A percentile compares a stretch with the other conserved stretches of the same genome.
phyloP scores from a whole-genome alignment of 2,888 invertebrate species.

The Craniophora ligustri region DNA sequence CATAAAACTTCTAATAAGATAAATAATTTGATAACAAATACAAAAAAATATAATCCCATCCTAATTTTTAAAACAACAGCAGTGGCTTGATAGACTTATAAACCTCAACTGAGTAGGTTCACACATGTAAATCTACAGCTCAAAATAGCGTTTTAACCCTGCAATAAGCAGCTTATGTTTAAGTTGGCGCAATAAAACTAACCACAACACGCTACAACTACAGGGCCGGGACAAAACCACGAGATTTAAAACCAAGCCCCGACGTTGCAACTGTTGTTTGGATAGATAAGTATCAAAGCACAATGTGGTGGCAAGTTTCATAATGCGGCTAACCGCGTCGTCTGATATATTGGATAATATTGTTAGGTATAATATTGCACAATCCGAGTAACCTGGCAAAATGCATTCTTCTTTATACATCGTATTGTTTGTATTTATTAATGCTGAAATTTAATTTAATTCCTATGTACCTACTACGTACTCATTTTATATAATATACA shows the following conservation, averaged over 20 bases:
- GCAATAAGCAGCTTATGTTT: constrained; percentile 46
- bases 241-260: constrained; percentile 58
- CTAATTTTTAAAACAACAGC: constrained; percentile 2
- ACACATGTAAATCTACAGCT: constrained; percentile 14
- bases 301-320: constrained; percentile 54
- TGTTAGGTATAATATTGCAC: constrained; percentile 14
- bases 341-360: constrained; percentile 24
- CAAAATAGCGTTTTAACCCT: constrained; percentile 41
- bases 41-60: neutral
- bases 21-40: neutral
- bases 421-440: too few species aligned
- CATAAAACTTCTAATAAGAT: too few species aligned
- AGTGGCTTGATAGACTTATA: constrained; percentile 13
- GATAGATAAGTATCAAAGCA: constrained; percentile 57
- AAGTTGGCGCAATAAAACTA: constrained; percentile 54
- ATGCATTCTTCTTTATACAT: neutral
- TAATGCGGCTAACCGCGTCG: constrained; percentile 57
- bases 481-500: too few species aligned
- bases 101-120: constrained; percentile 17
- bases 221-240: constrained; percentile 52
- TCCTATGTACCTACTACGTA: too few species aligned
- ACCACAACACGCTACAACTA: constrained; percentile 51
- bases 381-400: constrained; percentile 1
- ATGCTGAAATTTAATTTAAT: too few species aligned
- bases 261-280: constrained; percentile 56